Percentiles rank a stretch among this genome's conserved stretches.
Conservation (phyloP, 1,140 invertebrate genomes). For the Anoplolepis gracilipes region DNA sequence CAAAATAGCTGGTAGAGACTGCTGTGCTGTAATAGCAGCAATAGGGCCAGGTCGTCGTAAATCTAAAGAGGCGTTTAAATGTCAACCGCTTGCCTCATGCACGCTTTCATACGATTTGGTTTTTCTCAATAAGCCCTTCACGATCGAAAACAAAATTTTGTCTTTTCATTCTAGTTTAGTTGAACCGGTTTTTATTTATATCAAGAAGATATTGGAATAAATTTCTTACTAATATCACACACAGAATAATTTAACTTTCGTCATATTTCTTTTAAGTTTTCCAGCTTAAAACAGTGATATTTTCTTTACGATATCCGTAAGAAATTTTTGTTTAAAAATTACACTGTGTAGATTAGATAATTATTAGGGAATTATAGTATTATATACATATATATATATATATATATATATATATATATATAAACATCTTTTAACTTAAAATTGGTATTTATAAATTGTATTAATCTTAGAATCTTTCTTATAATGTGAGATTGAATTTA, state of each 20-base stretch:
- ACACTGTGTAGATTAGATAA: neutral
- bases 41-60: conserved; percentile 76
- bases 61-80: conserved; percentile 79
- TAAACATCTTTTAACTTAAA: neutral
- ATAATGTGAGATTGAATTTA: neutral
- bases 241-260: too few relatives aligned
- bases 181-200: neutral
- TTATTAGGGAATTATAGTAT: too few relatives aligned
- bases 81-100: conserved; percentile 72
- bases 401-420: neutral
- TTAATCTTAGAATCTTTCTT: neutral
- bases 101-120: conserved; percentile 67
- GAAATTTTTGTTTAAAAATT: neutral
- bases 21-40: conserved; percentile 57
- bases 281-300: too few relatives aligned
- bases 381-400: neutral
- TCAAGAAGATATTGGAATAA: neutral
- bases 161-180: conserved; percentile 75
- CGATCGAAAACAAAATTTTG: conserved; percentile 77
- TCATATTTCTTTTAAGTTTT: too few relatives aligned
- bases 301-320: neutral
- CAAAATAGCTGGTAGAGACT: conserved; percentile 45
- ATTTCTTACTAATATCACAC: too few relatives aligned
- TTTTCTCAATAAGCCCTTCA: conserved; percentile 50
- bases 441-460: neutral